phyloP scores from a whole-genome alignment of 2,113 vertebrate genomes.

The Xiphophorus couchianus region DNA sequence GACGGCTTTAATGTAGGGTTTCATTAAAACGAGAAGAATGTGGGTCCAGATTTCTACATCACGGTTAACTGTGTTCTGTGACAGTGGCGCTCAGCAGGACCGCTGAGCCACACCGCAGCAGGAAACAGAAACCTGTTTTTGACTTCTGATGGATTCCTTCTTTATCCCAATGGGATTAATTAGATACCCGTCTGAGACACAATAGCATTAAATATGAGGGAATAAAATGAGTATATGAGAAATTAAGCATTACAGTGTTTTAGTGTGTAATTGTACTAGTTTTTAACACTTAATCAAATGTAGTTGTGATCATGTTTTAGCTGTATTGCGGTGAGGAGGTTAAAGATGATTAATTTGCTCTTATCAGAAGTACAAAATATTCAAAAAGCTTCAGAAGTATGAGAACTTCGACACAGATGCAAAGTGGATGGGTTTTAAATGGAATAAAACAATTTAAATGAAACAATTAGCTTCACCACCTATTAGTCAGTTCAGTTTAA shows the following conservation, averaged over 20 bases:
- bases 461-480: background rate
- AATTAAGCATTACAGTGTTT: slow-evolving; percentile 2
- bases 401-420: too few relatives aligned
- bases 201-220: background rate
- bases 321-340: background rate
- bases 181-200: slow-evolving; percentile 16
- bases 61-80: slow-evolving; percentile 37
- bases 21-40: slow-evolving; percentile 37
- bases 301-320: slow-evolving; percentile 6
- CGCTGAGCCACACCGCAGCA: background rate
- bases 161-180: slow-evolving; percentile 36
- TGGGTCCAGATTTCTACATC: slow-evolving; percentile 51
- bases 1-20: background rate
- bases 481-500: too few relatives aligned
- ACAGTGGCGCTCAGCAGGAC: slow-evolving; percentile 22
- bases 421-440: too few relatives aligned
- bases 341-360: slow-evolving; percentile 31
- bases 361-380: slow-evolving; percentile 17
- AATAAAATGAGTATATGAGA: background rate
- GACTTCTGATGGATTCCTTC: slow-evolving; percentile 27
- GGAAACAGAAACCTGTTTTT: slow-evolving; percentile 23
- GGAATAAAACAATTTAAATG: too few relatives aligned
- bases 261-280: background rate
- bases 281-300: slow-evolving; percentile 23
- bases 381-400: background rate